Percentiles rank a stretch among this genome's conserved stretches.
Evolutionary conservation across 1,140 invertebrate species (phyloP).

Genomic region (Coenobita brevimanus): DNA sequence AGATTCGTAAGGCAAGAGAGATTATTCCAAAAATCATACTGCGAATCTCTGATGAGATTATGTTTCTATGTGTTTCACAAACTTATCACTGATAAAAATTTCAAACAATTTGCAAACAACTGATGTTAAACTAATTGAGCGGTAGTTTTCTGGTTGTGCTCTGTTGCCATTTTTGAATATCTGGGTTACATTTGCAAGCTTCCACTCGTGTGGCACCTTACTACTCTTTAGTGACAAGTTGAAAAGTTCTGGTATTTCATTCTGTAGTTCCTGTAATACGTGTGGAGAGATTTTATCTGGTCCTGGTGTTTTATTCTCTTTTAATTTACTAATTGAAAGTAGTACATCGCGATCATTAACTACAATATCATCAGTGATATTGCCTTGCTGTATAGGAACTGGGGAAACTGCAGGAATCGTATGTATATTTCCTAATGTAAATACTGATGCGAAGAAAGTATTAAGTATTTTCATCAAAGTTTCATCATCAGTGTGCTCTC

Average conservation of each 20-base stretch:
- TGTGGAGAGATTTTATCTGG: no score
- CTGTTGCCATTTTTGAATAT: not conserved
- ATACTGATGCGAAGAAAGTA: no score
- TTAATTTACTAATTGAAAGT: no score
- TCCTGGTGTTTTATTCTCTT: no score
- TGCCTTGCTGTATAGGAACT: no score
- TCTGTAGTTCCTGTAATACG: no score
- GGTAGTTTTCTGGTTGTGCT: not conserved
- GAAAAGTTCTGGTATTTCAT: not conserved
- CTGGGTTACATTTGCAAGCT: not conserved
- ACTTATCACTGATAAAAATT: not conserved
- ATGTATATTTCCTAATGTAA: no score
- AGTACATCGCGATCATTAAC: no score
- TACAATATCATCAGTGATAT: no score
- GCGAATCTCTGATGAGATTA: not conserved
- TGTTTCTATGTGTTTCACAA: not conserved
- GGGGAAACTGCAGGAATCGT: no score
- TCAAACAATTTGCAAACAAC: slow-evolving; percentile 7
- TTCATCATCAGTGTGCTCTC: no score
- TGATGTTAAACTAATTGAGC: slow-evolving; percentile 22
- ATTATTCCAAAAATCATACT: not conserved
- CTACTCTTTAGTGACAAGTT: not conserved
- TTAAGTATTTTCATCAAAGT: no score
- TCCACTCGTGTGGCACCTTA: not conserved
- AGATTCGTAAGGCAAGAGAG: slow-evolving; percentile 16